phyloP scores from a whole-genome alignment of 2,888 invertebrate species.

The Drosophila heteroneura region DNA sequence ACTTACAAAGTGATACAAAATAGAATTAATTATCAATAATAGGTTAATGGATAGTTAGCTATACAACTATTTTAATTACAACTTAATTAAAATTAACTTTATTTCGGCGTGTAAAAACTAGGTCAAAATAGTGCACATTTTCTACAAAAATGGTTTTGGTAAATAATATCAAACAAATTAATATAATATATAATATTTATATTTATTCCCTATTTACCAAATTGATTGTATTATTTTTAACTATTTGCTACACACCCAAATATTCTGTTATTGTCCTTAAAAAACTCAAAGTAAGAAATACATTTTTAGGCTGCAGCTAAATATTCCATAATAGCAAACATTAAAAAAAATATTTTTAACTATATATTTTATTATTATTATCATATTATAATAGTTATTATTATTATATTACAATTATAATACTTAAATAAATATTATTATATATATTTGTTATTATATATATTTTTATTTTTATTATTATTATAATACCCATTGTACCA shows the following conservation, averaged over 20 bases:
- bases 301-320: background rate
- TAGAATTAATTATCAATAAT: background rate
- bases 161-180: background rate
- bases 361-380: background rate
- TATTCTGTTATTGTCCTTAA: background rate
- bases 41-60: background rate
- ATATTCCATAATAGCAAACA: background rate
- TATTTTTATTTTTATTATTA: slow-evolving; percentile 1
- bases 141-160: background rate
- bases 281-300: background rate
- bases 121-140: background rate
- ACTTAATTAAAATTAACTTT: background rate
- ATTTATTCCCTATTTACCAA: background rate
- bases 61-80: background rate
- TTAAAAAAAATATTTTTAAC: background rate
- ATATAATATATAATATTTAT: background rate
- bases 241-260: background rate
- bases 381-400: background rate
- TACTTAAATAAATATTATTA: background rate
- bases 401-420: too few relatives aligned
- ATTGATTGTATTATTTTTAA: background rate
- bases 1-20: background rate
- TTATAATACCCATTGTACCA: slow-evolving; percentile 24
- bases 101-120: background rate
- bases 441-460: background rate